A percentile compares a stretch with the other conserved stretches of the same genome.
Evolutionary conservation across 2,888 invertebrate species (phyloP).

Genomic region (Tetragnatha montana): DNA sequence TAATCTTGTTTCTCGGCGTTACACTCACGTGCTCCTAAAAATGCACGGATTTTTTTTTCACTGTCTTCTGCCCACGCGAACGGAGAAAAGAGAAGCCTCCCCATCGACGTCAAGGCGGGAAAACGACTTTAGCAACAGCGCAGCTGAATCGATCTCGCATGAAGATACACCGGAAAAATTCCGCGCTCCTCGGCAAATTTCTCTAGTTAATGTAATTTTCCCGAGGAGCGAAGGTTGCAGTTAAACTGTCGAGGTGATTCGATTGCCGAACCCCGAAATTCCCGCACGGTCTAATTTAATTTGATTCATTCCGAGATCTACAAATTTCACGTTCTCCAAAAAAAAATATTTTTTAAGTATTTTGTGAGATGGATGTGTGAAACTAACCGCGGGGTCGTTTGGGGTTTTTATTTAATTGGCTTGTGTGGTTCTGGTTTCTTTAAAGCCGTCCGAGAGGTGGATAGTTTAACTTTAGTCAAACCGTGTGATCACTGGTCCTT

Average conservation of each 20-base stretch:
- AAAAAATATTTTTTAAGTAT: no score
- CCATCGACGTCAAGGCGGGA: background rate
- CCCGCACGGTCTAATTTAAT: background rate
- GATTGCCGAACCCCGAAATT: background rate
- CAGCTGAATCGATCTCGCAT: background rate
- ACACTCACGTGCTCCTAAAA: background rate
- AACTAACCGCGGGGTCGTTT: no score
- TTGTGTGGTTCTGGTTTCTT: no score
- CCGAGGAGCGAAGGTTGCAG: background rate
- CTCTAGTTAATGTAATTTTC: background rate
- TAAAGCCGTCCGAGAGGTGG: no score
- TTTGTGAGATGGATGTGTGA: no score
- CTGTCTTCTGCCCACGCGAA: background rate
- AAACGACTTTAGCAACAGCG: background rate
- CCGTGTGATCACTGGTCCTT: no score
- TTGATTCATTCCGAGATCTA: background rate
- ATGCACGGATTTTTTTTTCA: background rate
- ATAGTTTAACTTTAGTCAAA: no score
- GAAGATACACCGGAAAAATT: background rate
- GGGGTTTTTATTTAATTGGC: no score
- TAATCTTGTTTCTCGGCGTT: background rate
- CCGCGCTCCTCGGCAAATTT: background rate
- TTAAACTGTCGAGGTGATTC: background rate
- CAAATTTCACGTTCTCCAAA: background rate
- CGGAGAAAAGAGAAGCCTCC: background rate